Base-by-base conservation (phyloP, 2,888 invertebrate species). In the Heterodera filipjevi region DNA sequence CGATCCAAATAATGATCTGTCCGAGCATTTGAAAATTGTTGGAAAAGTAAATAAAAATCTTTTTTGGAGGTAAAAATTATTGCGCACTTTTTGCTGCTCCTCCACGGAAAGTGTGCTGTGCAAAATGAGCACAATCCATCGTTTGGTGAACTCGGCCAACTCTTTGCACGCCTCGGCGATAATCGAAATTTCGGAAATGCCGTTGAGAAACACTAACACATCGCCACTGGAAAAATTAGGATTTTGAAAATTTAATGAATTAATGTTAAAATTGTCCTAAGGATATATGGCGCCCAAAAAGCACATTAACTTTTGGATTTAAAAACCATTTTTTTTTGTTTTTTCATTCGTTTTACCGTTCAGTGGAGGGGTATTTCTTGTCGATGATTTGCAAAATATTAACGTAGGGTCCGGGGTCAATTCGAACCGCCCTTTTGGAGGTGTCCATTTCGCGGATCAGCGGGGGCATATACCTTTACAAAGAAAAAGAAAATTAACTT, bases 381-480 rank as follows among this genome's bases (percentile, higher is more conserved):
- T 97, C 96, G 84, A 97, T 95, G 84, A 95, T 91, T 80, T 95
- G 95, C 91, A 99, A 92, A 80, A 98, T 93, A 88, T 95, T 93
- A 2, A 97, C 92, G 87, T 95, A 99, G 0, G 98, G 98, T 72
- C 94, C 93, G 0, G 96, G 94, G 91, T 97, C 95, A n/a, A 98
- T 92, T 87, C 93, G 93, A 1, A 92, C 89, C n/a, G 90, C 90
- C 71, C 91, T 91, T 90, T 88, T 93, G 92, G 89, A 91, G 92
- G 72, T 84, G 27, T 84, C 84, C 19, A 82, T 80, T 22, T 87
- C 83, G 10, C 85, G 79, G 74, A 87, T 85, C 72, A 85, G 87
- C 72, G 92, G 92, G 0, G 96, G 95, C 87, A 93, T 92, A 89
- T 96, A 98, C 59, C 75, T 64, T 5, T 2, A 59, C 27, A 33